Evolutionary conservation across 2,113 vertebrate genomes (phyloP), one percentile per base, ranked within the genome.

Genomic region (Equus quagga): DNA sequence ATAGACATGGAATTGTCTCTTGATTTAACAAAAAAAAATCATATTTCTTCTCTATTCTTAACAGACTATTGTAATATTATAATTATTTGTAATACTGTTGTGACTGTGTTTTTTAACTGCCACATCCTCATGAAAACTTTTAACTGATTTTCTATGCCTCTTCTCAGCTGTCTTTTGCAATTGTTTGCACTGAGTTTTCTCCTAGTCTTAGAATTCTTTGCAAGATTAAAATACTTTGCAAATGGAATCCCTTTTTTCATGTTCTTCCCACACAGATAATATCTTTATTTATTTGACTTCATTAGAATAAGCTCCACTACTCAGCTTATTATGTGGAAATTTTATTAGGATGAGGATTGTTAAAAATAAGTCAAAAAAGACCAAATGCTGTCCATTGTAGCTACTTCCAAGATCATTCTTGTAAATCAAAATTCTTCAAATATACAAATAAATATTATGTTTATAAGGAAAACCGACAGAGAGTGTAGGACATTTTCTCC

Each of bases 271-370:
- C 70, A 64, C 0, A 73, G 21, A 67, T 95, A 82, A 36, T 4
- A 64, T 64, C 10, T 82, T 85, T 83, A 87, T 82, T 81, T 84
- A 80, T 89, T 92, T 88, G 36, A 41, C 51, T 96, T 72, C 41
- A 79, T 92, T 51, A 93, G 28, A 75, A 31, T 94, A 82, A 78
- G 11, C n/a, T 11, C 73, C 7, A 54, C 31, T 82, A 78, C 5
- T 93, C 78, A 89, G 46, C 1, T 81, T 73, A 89, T 76, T 62
- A 46, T 51, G 33, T 28, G 10, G 33, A 86, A 51, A 88, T 83
- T 85, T 95, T 64, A 70, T 92, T 83, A 86, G 72, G 4, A 44
- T 21, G 28, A 19, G 1, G 12, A 85, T 92, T 13, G 65, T n/a
- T 56, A 9, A 94, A 24, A 82, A 92, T 67, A 76, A 75, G 23